These are phyloP conservation scores for Aspidiotus rigidus DNA, from an alignment of 2,888 invertebrate genomes.

Conservation along the genomic window DNA sequence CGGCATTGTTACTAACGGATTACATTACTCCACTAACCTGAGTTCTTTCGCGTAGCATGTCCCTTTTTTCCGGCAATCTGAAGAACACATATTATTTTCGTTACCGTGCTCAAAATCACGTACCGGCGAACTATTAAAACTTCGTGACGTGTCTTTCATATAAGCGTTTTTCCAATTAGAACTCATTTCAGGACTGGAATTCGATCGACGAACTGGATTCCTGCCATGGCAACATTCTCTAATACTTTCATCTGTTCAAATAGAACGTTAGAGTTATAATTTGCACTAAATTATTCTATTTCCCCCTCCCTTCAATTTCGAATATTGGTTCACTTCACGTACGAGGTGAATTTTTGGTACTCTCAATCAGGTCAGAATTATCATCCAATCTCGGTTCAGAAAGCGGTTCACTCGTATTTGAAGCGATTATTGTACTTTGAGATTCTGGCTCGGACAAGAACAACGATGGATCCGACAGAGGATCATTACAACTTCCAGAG, in stretches of 20 bases:
- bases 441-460: too few relatives aligned
- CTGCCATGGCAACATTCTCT: constrained; percentile 42
- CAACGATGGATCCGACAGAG: too few relatives aligned
- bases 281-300: neutral
- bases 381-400: too few relatives aligned
- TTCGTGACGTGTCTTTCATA: constrained; percentile 44
- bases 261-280: neutral
- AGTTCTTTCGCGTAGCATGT: constrained; percentile 56
- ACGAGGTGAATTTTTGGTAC: too few relatives aligned
- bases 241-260: too few relatives aligned
- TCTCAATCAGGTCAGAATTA: too few relatives aligned
- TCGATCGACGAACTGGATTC: constrained; percentile 76
- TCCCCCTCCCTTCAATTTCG: neutral
- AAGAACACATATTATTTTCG: constrained; percentile 2
- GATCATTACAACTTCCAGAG: too few relatives aligned
- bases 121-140: constrained; percentile 27
- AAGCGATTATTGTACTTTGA: too few relatives aligned
- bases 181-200: constrained; percentile 88
- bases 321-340: too few relatives aligned
- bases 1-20: constrained; percentile 46
- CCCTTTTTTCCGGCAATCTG: constrained; percentile 49
- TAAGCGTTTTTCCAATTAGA: constrained; percentile 72
- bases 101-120: constrained; percentile 11
- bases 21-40: constrained; percentile 41
- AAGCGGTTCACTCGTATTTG: too few relatives aligned